Evolutionary conservation across 2,113 vertebrate genomes (phyloP).

Genomic region (Thinocorus orbignyianus): DNA sequence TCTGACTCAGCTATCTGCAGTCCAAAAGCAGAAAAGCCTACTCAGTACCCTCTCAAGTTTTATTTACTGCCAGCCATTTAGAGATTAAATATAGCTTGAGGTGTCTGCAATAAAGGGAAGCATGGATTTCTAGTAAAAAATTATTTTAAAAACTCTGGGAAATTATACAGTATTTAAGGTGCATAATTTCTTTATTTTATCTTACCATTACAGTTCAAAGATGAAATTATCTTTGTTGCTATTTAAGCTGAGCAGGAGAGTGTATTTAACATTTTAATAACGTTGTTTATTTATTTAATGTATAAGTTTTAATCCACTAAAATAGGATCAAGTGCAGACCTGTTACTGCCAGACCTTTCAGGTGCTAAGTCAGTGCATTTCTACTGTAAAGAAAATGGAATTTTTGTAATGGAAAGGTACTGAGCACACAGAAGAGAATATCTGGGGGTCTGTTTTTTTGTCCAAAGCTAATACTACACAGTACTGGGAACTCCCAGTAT

Average conservation of each 20-base stretch:
- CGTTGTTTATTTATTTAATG: background rate
- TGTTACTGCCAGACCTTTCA: background rate
- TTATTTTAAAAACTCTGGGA: too few relatives aligned
- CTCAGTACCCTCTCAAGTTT: too few relatives aligned
- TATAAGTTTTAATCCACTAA: background rate
- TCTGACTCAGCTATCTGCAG: too few relatives aligned
- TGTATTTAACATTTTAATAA: background rate
- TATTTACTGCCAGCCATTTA: too few relatives aligned
- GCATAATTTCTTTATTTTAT: background rate
- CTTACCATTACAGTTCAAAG: background rate
- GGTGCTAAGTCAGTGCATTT: background rate
- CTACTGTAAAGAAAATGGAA: background rate
- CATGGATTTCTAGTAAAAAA: too few relatives aligned
- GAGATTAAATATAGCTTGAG: too few relatives aligned
- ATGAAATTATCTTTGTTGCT: background rate
- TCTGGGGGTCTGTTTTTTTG: background rate
- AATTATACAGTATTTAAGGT: too few relatives aligned
- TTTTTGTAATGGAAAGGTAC: background rate
- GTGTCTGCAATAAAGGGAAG: too few relatives aligned
- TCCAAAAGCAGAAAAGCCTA: too few relatives aligned
- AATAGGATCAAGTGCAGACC: background rate
- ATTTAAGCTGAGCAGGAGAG: background rate
- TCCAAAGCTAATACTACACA: background rate
- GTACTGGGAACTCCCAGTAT: background rate
- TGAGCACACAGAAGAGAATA: background rate